Conservation (phyloP, 2,888 invertebrate genomes). For the Chymomyza amoena region DNA sequence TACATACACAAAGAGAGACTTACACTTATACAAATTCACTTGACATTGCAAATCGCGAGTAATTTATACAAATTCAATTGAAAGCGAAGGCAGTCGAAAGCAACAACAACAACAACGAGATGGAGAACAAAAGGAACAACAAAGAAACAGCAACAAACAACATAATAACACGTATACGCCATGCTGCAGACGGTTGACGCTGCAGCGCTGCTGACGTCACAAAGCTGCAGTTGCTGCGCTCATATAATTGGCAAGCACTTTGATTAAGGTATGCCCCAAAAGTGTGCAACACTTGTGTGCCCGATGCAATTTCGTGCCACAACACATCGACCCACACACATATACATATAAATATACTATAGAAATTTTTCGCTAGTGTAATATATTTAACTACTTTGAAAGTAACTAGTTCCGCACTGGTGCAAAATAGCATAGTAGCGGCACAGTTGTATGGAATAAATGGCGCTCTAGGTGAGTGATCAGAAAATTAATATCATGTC, state of each 20-base stretch:
- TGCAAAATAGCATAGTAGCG: too few relatives aligned
- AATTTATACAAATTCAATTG: conserved; percentile 4
- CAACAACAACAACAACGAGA: neutral
- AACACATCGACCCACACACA: neutral
- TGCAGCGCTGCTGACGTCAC: neutral
- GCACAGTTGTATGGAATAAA: too few relatives aligned
- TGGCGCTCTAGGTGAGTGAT: too few relatives aligned
- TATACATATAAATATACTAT: neutral
- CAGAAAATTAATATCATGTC: too few relatives aligned
- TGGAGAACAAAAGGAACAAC: neutral
- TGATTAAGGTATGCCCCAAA: conserved; percentile 56
- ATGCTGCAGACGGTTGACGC: neutral
- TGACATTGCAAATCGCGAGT: conserved; percentile 4
- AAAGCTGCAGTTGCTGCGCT: neutral
- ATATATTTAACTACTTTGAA: too few relatives aligned
- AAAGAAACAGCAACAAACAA: neutral
- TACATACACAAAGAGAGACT: neutral
- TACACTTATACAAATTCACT: neutral
- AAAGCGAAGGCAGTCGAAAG: neutral
- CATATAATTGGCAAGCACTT: conserved; percentile 22
- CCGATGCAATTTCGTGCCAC: neutral
- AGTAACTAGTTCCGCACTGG: too few relatives aligned
- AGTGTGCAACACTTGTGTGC: conserved; percentile 34
- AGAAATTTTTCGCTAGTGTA: neutral
- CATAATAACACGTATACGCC: neutral